Conservation (phyloP, 1,140 invertebrate species). For the Apis dorsata region DNA sequence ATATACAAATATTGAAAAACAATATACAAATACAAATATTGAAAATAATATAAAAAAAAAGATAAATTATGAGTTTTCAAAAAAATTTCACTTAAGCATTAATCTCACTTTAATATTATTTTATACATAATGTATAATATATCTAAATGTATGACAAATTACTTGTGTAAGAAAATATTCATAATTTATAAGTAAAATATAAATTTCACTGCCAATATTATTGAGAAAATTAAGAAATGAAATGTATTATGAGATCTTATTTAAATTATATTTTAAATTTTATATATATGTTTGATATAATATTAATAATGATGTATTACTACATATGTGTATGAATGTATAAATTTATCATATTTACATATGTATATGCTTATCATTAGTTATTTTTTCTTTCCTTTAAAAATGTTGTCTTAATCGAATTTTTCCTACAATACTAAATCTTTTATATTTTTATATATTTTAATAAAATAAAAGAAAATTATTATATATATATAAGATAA, state of each 20-base stretch:
- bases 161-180: neutral
- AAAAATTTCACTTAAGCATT: neutral
- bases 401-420: neutral
- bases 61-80: neutral
- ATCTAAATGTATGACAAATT: neutral
- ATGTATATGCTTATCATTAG: neutral
- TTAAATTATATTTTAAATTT: neutral
- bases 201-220: conserved; percentile 42
- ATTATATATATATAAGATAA: neutral
- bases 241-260: neutral
- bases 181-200: neutral
- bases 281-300: conserved; percentile 15
- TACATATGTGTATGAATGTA: neutral
- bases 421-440: neutral
- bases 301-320: conserved; percentile 12
- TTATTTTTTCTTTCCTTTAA: neutral
- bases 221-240: neutral
- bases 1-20: too few relatives aligned
- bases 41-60: too few relatives aligned
- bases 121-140: conserved; percentile 5
- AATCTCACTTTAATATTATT: conserved; percentile 11
- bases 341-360: conserved; percentile 5
- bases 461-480: neutral
- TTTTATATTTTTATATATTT: neutral
- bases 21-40: too few relatives aligned